Evolutionary conservation across 2,888 invertebrate species (phyloP).

Genomic region (Calliphora vomitoria): DNA sequence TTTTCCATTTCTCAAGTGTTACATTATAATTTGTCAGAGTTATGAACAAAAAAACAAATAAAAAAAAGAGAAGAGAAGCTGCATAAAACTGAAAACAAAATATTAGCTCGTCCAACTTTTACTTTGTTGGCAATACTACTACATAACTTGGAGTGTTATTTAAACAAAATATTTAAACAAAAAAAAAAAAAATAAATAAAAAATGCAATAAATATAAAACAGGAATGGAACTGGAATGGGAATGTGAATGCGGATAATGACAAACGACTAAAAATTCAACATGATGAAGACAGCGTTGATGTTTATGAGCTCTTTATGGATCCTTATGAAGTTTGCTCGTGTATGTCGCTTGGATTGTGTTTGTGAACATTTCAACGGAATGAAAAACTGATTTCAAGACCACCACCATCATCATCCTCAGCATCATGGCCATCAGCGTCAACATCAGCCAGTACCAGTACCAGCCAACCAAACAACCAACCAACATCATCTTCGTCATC

Average conservation of each 20-base stretch:
- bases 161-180: constrained; percentile 55
- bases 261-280: constrained; percentile 55
- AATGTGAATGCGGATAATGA: constrained; percentile 63
- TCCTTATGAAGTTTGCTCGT: constrained; percentile 37
- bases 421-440: not conserved
- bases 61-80: not conserved
- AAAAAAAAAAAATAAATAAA: too few relatives aligned
- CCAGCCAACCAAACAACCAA: not conserved
- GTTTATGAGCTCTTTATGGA: constrained; percentile 59
- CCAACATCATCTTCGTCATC: constrained; percentile 48
- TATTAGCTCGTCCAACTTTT: constrained; percentile 69
- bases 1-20: constrained; percentile 68
- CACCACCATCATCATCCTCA: constrained; percentile 55
- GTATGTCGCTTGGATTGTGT: constrained; percentile 37
- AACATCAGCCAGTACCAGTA: constrained; percentile 5
- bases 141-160: constrained; percentile 62
- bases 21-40: constrained; percentile 69
- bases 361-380: constrained; percentile 47
- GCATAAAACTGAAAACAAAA: constrained; percentile 36
- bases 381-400: constrained; percentile 67
- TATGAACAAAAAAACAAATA: constrained; percentile 17
- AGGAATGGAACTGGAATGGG: constrained; percentile 51
- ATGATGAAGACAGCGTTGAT: constrained; percentile 60
- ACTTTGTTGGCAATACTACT: constrained; percentile 47
- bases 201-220: constrained; percentile 14